Conservation (phyloP, 2,888 invertebrate genomes). For the Rutpela maculata region DNA sequence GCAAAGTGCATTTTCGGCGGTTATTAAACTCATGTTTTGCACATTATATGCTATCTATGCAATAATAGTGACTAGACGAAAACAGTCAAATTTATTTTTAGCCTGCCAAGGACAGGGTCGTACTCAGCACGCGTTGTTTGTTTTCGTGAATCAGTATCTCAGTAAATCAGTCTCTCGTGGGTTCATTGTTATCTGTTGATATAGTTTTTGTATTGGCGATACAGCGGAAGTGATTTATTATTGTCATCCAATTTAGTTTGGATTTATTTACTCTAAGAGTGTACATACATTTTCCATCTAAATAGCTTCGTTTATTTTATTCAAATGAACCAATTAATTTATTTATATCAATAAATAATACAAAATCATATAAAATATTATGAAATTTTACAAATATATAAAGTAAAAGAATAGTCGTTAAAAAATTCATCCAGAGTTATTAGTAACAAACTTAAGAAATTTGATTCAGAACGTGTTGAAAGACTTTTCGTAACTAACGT, state of each 20-base stretch:
- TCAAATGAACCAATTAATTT: too few species aligned
- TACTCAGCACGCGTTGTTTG: constrained; percentile 19
- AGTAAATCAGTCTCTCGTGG: not conserved
- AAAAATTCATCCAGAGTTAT: too few species aligned
- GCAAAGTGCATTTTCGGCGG: constrained; percentile 68
- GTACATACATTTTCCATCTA: too few species aligned
- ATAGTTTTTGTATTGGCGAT: not conserved
- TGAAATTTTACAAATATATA: too few species aligned
- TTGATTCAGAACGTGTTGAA: too few species aligned
- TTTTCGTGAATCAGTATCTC: not conserved
- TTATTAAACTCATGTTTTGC: constrained; percentile 72
- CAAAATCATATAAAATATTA: too few species aligned
- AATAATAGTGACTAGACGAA: constrained; percentile 73
- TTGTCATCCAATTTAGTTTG: not conserved
- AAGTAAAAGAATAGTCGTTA: too few species aligned
- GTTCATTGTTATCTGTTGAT: not conserved
- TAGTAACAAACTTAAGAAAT: too few species aligned
- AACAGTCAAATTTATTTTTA: constrained; percentile 69
- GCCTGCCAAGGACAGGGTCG: constrained; percentile 60
- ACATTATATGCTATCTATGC: constrained; percentile 71
- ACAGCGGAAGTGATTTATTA: not conserved
- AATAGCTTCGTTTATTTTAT: too few species aligned
- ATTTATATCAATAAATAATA: too few species aligned
- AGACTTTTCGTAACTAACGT: too few species aligned
- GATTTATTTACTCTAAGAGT: too few species aligned